Conservation (phyloP, 2,888 invertebrate species). For the Pollenia griseotomentosa region DNA sequence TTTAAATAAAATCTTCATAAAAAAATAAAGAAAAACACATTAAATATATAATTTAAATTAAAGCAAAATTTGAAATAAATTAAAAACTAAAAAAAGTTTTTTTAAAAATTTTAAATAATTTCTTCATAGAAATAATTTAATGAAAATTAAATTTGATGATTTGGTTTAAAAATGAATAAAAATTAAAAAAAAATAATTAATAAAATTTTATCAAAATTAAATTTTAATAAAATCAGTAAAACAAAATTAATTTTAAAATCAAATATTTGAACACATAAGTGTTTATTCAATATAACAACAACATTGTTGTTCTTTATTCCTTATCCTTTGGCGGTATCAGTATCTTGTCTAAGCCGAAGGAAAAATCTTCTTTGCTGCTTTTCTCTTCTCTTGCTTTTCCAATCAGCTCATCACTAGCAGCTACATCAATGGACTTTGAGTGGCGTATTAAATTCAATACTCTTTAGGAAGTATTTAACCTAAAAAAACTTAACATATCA, state of each 20-base stretch:
- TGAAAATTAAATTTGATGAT: too few species aligned
- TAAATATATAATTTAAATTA: not conserved
- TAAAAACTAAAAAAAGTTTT: not conserved
- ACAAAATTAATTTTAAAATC: not conserved
- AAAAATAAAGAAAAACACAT: conserved; percentile 16
- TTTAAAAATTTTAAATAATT: too few species aligned
- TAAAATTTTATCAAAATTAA: not conserved
- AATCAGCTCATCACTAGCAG: not conserved
- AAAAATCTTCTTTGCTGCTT: not conserved
- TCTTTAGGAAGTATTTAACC: conserved; percentile 64
- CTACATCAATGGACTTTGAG: conserved; percentile 56
- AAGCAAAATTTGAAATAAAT: not conserved
- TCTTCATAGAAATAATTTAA: too few species aligned
- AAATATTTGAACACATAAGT: not conserved
- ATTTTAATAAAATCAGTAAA: conserved; percentile 24
- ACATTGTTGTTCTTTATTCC: not conserved
- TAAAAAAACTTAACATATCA: conserved; percentile 69
- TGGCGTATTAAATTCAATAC: conserved; percentile 36
- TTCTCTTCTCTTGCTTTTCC: not conserved
- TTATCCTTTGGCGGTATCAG: conserved; percentile 4
- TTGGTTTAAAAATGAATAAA: too few species aligned
- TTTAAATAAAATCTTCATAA: not conserved
- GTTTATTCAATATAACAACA: not conserved
- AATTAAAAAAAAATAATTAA: not conserved
- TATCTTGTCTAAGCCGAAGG: too few species aligned